Base-by-base conservation (phyloP, 2,888 invertebrate species). In the Caenorhabditis angaria region DNA sequence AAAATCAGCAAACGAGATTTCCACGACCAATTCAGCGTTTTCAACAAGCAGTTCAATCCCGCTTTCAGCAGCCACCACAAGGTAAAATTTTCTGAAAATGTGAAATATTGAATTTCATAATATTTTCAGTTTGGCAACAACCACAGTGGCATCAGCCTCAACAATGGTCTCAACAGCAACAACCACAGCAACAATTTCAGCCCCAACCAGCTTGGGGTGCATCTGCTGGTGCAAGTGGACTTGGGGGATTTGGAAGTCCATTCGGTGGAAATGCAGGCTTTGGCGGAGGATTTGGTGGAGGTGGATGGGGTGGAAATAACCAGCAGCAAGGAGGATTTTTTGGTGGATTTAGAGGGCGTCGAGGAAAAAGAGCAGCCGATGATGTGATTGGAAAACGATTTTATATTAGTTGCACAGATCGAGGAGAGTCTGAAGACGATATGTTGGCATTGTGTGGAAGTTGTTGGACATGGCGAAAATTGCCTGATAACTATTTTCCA, bases 391-490 rank as follows among this genome's bases (percentile, higher is more conserved):
- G 83, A 14, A 62, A 76, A 22, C 62, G 84, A 12, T 86, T 85
- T 67, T 80, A 80, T 0, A 83, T 86, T 27, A 82, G 78, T 41
- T 86, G 86, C 67, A 77, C 82, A 48, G 74, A 83, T 48, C 63
- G 82, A 8, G 86, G 86, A 14, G 83, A 85, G 20, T 67, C 80
- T n/a, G 84, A 85, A 57, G 74, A 74, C 51, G 74, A 74, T 27
- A 69, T 68, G 61, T 27, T 74, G n/a, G 60, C 69, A 1, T 35
- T 74, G 35, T 74, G 74, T 35, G 74, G 74, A 66, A 57, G 24
- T 2, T 86, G 86, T 58, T 86, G 86, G 86, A 81, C 82, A 12
- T 84, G 84, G 84, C 68, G 85, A 29, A 70, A 84, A 25, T 69
- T 85, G 10, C 85, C 85, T 1, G 82, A 77, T 22, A 83, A 83